Evolutionary conservation across 2,113 vertebrate genomes (phyloP), one percentile per base, ranked within the genome.

Genomic region (Xenopus tropicalis): DNA sequence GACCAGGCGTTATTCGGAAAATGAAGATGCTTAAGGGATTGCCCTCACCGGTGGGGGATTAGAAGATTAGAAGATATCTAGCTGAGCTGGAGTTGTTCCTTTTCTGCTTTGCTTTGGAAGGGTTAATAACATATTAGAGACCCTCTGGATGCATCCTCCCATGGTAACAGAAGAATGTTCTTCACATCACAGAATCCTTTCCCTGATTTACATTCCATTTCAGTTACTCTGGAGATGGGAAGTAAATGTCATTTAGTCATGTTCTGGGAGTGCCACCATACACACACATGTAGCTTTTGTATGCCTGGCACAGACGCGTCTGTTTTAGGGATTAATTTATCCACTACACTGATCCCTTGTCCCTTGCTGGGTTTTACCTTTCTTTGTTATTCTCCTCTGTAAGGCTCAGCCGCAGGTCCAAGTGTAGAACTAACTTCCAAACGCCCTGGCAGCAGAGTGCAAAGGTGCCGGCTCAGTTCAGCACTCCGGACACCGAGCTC

Each of bases 401-500:
- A 48, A 48, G 46, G 46, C 3, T 67, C 19, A 48, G 17, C 29
- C 23, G 17, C 72, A 51, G 43, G 23, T 56, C 73, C 25, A 61
- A 23, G 25, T 20, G 24, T 42, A 24, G 23, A 61, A 74, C 57
- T 63, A 76, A 69, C 57, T 76, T 76, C 62, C 13, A 54, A 56
- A 69, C n/a, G 20, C 57, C 24, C 19, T 10, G 37, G n/a, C n/a
- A 63, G 24, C n/a, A 56, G 46, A 42, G 46, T 14, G 21, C 7
- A 48, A 10, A 56, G 19, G 25, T 48, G 73, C 29, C 54, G 24
- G 57, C 16, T 44, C 59, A 43, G 46, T 76, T 76, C 73, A 76
- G 73, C 73, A 76, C 72, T 75, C 65, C 58, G 73, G 66, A 69
- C 66, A 63, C 65, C 29, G n/a, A n/a, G n/a, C 56, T 75, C 66